Evolutionary conservation across 2,113 vertebrate genomes (phyloP), one percentile per base, ranked within the genome.

Genomic region (Apeltes quadracus): DNA sequence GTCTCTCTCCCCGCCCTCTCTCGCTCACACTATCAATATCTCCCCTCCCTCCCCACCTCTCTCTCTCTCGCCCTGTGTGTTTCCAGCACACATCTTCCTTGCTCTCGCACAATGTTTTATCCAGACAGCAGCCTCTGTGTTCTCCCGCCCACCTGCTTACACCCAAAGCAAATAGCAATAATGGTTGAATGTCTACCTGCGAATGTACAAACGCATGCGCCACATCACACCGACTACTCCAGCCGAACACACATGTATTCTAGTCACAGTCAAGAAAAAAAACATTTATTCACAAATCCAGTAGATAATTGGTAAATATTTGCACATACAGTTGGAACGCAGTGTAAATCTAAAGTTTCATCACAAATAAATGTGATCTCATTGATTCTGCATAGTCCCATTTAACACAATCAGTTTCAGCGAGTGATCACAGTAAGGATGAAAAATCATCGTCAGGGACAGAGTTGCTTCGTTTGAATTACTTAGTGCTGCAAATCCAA

Each of bases 11-110:
- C 48, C 44, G 29, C 11, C 62, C 62, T 62, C 43, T 53, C 36
- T 43, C 6, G 66, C 32, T 54, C 48, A 56, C 9, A 68, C 58
- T 53, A 66, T 86, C 70, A 59, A 65, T 62, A 10, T 22, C n/a
- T 58, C 27, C 59, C 74, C 25, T 36, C 9, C 61, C 61, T 63
- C 50, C 29, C 38, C 22, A 29, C 5, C 29, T 34, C 39, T 14
- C 72, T 23, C 22, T 53, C 46, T 43, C 2, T 71, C 38, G 25
- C 23, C 25, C 34, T 54, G 14, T 69, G 50, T 39, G 1, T 50
- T 66, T 69, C 62, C 39, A 51, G n/a, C n/a, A n/a, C n/a, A n/a
- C n/a, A n/a, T n/a, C 16, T 18, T 50, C 32, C 48, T 64, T 57
- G 34, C 34, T 27, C 61, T 68, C 34, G 15, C 4, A 20, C 10